Base-by-base conservation (phyloP, 2,888 invertebrate species). In the Sarcophaga rosellei region DNA sequence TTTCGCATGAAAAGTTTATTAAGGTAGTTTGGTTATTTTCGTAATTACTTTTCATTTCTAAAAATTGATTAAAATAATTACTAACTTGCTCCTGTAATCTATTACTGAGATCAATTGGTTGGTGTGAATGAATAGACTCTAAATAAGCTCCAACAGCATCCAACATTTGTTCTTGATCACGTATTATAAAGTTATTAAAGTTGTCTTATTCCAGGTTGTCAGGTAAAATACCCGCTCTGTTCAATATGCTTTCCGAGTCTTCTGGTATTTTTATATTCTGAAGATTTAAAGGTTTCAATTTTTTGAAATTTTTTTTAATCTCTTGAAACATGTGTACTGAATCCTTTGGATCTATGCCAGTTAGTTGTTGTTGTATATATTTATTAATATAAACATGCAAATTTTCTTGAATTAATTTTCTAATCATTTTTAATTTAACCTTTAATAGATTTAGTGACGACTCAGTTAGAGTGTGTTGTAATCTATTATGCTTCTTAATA, bases 221-320 rank as follows among this genome's bases (percentile, higher is more conserved):
- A 25, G 53, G n/a, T 10, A 8, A 11, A 17, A 75, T 66, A 20
- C 53, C 57, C 6, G 21, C 65, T 21, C 15, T 75, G n/a, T 45
- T 8, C 35, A 75, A 53, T 6, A 75, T 4, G 23, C 57, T 11
- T 35, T 35, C 44, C 5, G 8, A 65, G 53, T 53, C 25, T 47
- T 65, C 11, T 63, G 63, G 63, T 23, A 75, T 75, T 25, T 75
- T 75, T 44, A 63, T 75, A 11, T 75, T 75, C 21, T 75, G 23
- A 10, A 73, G 61, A 73, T 61, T 61, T 44, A 73, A 44, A 15
- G 72, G 61, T 20, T 59, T 73, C 2, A 73, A 20, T 61, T 73
- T 72, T 20, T 61, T 73, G 20, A 47, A 74, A 63, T 63, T 74
- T 10, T 53, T 74, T 17, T 74, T 63, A 47, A 74, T 74, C 23